Percentiles rank a stretch among this genome's conserved stretches.
Conservation (phyloP, 92 coral and sea anemone genomes). For the Paragorgia papillata region DNA sequence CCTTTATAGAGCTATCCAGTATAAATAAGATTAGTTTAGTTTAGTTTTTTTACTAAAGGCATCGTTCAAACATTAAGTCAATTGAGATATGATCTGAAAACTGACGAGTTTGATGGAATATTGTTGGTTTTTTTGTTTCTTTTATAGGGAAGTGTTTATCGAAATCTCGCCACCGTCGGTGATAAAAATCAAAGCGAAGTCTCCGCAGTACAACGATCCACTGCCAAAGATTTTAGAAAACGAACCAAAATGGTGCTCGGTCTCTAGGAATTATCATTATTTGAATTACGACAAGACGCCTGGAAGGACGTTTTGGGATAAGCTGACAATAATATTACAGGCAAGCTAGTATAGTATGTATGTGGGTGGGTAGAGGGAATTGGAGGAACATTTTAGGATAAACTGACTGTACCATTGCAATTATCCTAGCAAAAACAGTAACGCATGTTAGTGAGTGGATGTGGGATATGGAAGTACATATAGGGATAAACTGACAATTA, state of each 20-base stretch:
- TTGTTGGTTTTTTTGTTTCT: not conserved
- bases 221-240: slow-evolving; percentile 26
- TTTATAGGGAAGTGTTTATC: slow-evolving; percentile 23
- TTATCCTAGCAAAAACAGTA: too few species aligned
- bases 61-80: too few species aligned
- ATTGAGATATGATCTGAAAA: too few species aligned
- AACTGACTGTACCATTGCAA: too few species aligned
- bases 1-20: too few species aligned
- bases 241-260: slow-evolving; percentile 35
- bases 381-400: not conserved
- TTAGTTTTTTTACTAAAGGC: too few species aligned
- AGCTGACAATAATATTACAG: slow-evolving; percentile 24
- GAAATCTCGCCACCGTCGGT: slow-evolving; percentile 31
- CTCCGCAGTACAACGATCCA: slow-evolving; percentile 23
- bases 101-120: too few species aligned
- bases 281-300: slow-evolving; percentile 27
- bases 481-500: too few species aligned
- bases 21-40: too few species aligned
- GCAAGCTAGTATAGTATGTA: slow-evolving; percentile 38
- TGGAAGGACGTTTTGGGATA: slow-evolving; percentile 43
- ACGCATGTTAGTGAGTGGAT: not conserved
- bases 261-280: slow-evolving; percentile 27
- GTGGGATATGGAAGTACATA: too few species aligned
- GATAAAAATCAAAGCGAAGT: slow-evolving; percentile 36
- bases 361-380: not conserved